Evolutionary conservation across 1,140 invertebrate genomes (phyloP).

Genomic region (Brachionus rotundiformis): DNA sequence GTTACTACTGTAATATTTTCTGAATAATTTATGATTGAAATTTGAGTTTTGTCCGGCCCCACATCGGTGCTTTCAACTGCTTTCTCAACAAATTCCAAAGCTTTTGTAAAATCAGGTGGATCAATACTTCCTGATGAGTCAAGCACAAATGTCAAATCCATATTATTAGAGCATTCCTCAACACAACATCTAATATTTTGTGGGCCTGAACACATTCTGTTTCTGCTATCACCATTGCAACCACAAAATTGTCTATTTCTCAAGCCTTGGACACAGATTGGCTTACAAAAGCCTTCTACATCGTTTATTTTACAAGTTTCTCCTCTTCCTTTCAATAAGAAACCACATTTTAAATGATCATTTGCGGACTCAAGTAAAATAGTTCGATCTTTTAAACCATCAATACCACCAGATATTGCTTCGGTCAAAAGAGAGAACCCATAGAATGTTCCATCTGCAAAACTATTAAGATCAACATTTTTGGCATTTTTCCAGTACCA

Average conservation of each 20-base stretch:
- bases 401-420: not conserved
- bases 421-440: not conserved
- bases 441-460: not conserved
- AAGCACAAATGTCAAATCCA: not conserved
- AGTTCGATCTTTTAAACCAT: not conserved
- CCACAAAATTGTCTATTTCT: not conserved
- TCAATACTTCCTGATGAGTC: slow-evolving; percentile 16
- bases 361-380: not conserved
- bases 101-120: not conserved
- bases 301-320: not conserved
- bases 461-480: not conserved
- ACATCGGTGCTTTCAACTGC: not conserved
- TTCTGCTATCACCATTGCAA: not conserved
- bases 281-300: not conserved
- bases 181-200: not conserved
- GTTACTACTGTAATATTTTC: not conserved
- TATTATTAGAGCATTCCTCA: not conserved
- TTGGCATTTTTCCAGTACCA: not conserved
- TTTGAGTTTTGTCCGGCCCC: not conserved
- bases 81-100: not conserved
- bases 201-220: not conserved
- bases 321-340: not conserved
- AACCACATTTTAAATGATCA: not conserved
- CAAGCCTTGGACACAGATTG: not conserved
- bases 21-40: not conserved